These are phyloP conservation scores for Caenorhabditis drosophilae DNA, from an alignment of 2,888 invertebrate species.

Conservation along the genomic window DNA sequence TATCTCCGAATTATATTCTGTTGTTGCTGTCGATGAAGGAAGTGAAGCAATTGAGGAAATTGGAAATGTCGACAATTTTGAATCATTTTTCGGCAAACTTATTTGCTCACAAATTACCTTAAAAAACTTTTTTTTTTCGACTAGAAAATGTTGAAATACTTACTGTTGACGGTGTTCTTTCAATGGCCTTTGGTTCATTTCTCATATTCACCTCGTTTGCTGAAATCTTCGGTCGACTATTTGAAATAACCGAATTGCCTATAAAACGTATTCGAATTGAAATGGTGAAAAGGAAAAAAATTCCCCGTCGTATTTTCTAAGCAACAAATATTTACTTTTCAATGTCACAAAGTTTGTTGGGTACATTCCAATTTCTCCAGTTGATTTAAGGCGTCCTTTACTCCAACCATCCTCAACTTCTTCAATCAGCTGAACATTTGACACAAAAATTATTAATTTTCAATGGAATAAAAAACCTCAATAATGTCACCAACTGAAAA, in stretches of 20 bases:
- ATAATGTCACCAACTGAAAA: conserved; percentile 86
- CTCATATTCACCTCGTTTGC: conserved; percentile 24
- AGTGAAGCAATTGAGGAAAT: too few relatives aligned
- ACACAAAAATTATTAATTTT: background rate
- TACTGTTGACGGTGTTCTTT: conserved; percentile 43
- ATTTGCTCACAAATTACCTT: too few relatives aligned
- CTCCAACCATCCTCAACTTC: conserved; percentile 90
- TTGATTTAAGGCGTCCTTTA: conserved; percentile 59
- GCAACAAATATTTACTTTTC: background rate
- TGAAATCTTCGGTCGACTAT: background rate
- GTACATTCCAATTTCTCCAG: conserved; percentile 84
- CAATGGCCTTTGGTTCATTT: conserved; percentile 39
- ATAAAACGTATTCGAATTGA: too few relatives aligned
- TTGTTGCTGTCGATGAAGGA: too few relatives aligned
- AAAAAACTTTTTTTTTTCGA: too few relatives aligned
- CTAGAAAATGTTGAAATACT: too few relatives aligned
- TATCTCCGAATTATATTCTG: too few relatives aligned
- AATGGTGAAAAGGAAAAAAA: too few relatives aligned
- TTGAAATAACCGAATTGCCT: too few relatives aligned
- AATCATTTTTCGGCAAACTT: too few relatives aligned
- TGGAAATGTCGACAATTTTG: too few relatives aligned
- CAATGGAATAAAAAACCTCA: conserved; percentile 76
- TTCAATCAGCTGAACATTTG: conserved; percentile 73
- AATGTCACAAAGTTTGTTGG: conserved; percentile 89
- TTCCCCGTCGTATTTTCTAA: background rate